These are phyloP conservation scores for Lochmaea capreae DNA, from an alignment of 2,888 invertebrate species.

Conservation along the genomic window DNA sequence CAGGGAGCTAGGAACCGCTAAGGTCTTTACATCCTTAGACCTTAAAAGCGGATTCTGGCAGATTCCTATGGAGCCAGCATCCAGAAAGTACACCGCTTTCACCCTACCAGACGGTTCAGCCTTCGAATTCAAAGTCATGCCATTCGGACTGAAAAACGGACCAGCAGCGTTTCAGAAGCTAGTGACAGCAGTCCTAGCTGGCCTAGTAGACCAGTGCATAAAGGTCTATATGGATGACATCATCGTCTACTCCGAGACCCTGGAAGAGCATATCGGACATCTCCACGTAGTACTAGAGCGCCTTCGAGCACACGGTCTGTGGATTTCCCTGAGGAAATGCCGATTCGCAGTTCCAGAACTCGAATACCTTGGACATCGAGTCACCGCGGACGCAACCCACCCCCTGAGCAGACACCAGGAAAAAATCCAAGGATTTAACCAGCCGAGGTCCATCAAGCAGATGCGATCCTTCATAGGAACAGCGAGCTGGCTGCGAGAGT, in stretches of 20 bases:
- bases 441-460: slow-evolving; percentile 35
- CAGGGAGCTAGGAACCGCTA: slow-evolving; percentile 23
- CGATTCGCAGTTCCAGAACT: slow-evolving; percentile 33
- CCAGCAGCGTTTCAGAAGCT: slow-evolving; percentile 3
- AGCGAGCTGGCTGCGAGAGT: no score
- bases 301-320: slow-evolving; percentile 38
- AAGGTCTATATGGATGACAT: slow-evolving; percentile 55
- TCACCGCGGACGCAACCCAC: slow-evolving; percentile 33
- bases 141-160: neutral
- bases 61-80: neutral
- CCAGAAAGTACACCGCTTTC: neutral
- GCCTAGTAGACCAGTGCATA: slow-evolving; percentile 28
- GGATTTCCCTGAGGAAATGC: slow-evolving; percentile 39
- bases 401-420: slow-evolving; percentile 36
- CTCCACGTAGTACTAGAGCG: slow-evolving; percentile 43
- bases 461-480: slow-evolving; percentile 49
- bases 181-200: slow-evolving; percentile 5
- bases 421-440: slow-evolving; percentile 15
- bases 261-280: slow-evolving; percentile 43
- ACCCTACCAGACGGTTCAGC: neutral
- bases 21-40: slow-evolving; percentile 21
- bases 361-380: slow-evolving; percentile 37
- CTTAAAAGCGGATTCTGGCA: slow-evolving; percentile 27
- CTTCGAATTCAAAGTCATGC: neutral
- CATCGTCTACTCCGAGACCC: slow-evolving; percentile 40